These are phyloP conservation scores for Clarias batrachus DNA, from an alignment of 2,113 vertebrate species.

Conservation along the genomic window DNA sequence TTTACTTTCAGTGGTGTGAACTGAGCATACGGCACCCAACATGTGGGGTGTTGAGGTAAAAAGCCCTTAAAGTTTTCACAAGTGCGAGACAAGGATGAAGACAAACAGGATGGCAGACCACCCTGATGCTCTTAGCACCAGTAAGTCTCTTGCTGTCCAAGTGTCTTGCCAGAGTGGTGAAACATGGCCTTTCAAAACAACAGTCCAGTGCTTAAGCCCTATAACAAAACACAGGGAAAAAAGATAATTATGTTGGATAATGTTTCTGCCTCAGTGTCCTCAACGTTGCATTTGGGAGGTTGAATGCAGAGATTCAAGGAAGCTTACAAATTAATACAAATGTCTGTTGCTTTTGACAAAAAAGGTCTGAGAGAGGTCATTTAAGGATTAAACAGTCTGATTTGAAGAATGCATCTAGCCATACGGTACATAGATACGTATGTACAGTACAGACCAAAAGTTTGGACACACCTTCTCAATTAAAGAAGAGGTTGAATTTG, in stretches of 20 bases:
- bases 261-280: background rate
- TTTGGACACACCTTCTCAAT: too few species aligned
- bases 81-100: slow-evolving; percentile 3
- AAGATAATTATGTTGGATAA: slow-evolving; percentile 2
- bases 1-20: slow-evolving; percentile 11
- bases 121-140: slow-evolving; percentile 11
- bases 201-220: slow-evolving; percentile 4
- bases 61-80: slow-evolving; percentile 7
- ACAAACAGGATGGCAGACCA: slow-evolving; percentile 28
- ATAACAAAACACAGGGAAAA: slow-evolving; percentile 25
- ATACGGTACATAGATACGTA: too few species aligned
- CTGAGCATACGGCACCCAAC: background rate
- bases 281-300: background rate
- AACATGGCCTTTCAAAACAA: slow-evolving; percentile 36
- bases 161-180: background rate
- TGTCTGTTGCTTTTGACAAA: background rate
- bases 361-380: background rate
- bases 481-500: too few species aligned
- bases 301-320: background rate
- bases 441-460: too few species aligned
- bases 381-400: background rate
- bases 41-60: background rate
- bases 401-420: too few species aligned
- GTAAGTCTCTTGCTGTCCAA: background rate
- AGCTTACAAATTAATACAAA: background rate